Base-by-base conservation (phyloP, 2,113 vertebrate species). In the Chamaetylas fuelleborni region DNA sequence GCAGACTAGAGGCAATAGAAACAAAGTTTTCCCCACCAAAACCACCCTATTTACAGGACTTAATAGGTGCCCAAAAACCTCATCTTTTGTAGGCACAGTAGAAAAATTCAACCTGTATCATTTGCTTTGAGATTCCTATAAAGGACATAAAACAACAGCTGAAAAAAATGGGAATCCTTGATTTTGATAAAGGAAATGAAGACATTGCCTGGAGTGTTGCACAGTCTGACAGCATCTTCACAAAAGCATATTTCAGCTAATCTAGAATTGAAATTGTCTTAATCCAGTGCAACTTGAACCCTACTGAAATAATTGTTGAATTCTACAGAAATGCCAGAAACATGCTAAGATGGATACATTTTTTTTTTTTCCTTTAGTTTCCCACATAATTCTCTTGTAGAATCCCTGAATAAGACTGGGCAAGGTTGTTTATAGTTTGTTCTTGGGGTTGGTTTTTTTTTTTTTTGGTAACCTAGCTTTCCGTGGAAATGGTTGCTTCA, bases 1-100 rank as follows among this genome's bases (percentile, higher is more conserved):
- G 6, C 13, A 72, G 14, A 73, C 8, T 6, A 73, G 33, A 69
- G 29, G 25, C 28, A 66, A 83, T 0, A 60, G 28, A 16, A 77
- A 24, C 23, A 43, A 51, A 77, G 5, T 26, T 7, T 65, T 86
- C 4, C 34, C 28, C 18, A 26, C 50, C n/a, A 48, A 76, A 60
- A 48, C 0, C 7, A 20, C 19, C 25, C 33, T 25, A 22, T 19
- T 70, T 78, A 14, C 0, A 38, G 26, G 42, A 19, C 8, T 81
- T 64, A 43, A 71, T 1, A 42, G 5, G n/a, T 2, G 2, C 14
- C 33, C 47, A 12, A 48, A 86, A 76, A 28, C 5, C 9, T 0
- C 14, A 22, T 7, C 7, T 53, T 26, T 64, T 72, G 5, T 10
- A 82, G n/a, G 9, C 28, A 50, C 12, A 12, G 38, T 1, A 42